phyloP scores from a whole-genome alignment of 2,888 invertebrate species.

The Lapara coniferarum region DNA sequence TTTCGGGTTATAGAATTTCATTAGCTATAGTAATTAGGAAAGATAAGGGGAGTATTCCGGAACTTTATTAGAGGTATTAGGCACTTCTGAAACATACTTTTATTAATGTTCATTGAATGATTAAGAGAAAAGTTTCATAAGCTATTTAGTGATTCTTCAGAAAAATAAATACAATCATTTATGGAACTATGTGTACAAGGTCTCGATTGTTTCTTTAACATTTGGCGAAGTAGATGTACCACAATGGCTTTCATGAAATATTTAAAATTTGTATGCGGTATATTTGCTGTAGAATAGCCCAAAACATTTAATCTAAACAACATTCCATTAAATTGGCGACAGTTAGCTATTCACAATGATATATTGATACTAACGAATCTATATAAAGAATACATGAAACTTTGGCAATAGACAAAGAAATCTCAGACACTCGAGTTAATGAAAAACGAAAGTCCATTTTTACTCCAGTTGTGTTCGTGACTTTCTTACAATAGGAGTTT shows the following conservation, averaged over 20 bases:
- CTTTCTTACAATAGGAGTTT: background rate
- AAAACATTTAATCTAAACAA: background rate
- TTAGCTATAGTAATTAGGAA: background rate
- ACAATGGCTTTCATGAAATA: too few species aligned
- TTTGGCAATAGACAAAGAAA: conserved; percentile 19
- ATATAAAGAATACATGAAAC: background rate
- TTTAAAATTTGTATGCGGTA: background rate
- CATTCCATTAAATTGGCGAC: conserved; percentile 5
- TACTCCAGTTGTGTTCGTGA: background rate
- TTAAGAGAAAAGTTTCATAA: too few species aligned
- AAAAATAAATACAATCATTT: too few species aligned
- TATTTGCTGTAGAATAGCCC: background rate
- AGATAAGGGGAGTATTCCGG: background rate
- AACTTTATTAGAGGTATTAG: background rate
- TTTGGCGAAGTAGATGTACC: too few species aligned
- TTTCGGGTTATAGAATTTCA: background rate
- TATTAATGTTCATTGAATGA: background rate
- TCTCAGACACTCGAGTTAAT: background rate
- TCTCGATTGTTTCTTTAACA: too few species aligned
- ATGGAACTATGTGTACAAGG: too few species aligned
- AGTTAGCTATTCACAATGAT: background rate
- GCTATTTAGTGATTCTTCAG: too few species aligned
- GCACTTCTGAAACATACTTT: background rate
- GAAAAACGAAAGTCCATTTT: conserved; percentile 16
- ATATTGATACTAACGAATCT: background rate